Evolutionary conservation across 2,888 invertebrate genomes (phyloP).

Genomic region (Epinotia demarniana): DNA sequence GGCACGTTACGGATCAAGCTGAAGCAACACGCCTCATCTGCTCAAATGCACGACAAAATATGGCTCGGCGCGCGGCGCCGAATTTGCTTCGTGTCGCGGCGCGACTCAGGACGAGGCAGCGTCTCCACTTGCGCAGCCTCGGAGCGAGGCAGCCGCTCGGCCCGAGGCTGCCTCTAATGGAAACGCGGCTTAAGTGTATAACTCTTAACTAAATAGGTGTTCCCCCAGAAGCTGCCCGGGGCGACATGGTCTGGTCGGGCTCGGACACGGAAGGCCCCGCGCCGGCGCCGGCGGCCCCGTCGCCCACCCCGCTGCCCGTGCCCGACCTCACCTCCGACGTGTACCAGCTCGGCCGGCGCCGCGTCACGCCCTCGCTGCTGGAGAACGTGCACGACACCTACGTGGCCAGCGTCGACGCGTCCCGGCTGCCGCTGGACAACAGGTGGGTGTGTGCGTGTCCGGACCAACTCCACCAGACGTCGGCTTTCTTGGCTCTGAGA

Average conservation of each 20-base stretch:
- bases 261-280: slow-evolving; percentile 88
- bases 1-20: too few relatives aligned
- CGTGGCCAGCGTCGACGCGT: slow-evolving; percentile 76
- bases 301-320: slow-evolving; percentile 89
- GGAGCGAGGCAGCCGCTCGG: too few relatives aligned
- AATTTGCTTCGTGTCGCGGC: too few relatives aligned
- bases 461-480: not conserved
- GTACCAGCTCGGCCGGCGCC: slow-evolving; percentile 79
- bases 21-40: too few relatives aligned
- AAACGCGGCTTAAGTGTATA: too few relatives aligned
- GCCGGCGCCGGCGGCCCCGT: slow-evolving; percentile 68
- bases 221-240: slow-evolving; percentile 61
- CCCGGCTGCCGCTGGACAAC: slow-evolving; percentile 73
- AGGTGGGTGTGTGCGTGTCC: slow-evolving; percentile 64
- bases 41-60: too few relatives aligned
- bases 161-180: too few relatives aligned
- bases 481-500: too few relatives aligned
- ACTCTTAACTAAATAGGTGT: not conserved
- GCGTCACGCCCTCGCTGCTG: slow-evolving; percentile 79
- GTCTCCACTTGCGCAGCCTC: too few relatives aligned
- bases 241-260: slow-evolving; percentile 88
- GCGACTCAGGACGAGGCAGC: too few relatives aligned
- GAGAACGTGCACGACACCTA: slow-evolving; percentile 83
- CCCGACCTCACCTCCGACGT: slow-evolving; percentile 90
- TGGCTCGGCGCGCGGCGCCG: too few relatives aligned